Evolutionary conservation across 2,113 vertebrate genomes (phyloP), one percentile per base, ranked within the genome.

Genomic region (Carlito syrichta): DNA sequence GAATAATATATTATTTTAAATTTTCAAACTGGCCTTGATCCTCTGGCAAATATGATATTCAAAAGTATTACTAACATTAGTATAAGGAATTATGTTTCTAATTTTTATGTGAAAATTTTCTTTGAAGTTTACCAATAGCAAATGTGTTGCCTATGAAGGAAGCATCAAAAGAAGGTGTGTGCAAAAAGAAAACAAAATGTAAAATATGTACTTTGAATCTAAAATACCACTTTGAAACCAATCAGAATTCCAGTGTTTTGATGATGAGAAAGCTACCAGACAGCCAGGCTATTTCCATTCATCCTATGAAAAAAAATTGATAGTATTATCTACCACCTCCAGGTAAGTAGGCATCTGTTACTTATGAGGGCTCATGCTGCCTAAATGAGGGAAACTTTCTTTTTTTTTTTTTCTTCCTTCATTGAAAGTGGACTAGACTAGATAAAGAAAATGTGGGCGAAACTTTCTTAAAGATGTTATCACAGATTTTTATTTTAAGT

Each of bases 401-500:
- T 43, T n/a, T n/a, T n/a, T n/a, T n/a, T n/a, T n/a, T n/a, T n/a
- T n/a, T n/a, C n/a, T n/a, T n/a, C n/a, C n/a, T n/a, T n/a, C n/a
- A n/a, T n/a, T n/a, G n/a, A n/a, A n/a, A n/a, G n/a, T n/a, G n/a
- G n/a, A n/a, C n/a, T n/a, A n/a, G n/a, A n/a, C n/a, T n/a, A n/a
- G n/a, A n/a, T n/a, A n/a, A n/a, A n/a, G n/a, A n/a, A n/a, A n/a
- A n/a, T n/a, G n/a, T 54, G 99, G 99, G 69, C 99, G 99, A 92
- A 99, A 99, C 94, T 99, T 99, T 98, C 98, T 99, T 43, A 99
- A 99, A 68, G 99, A 99, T 92, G 99, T 99, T 94, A 99, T 99
- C 97, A 99, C 99, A 97, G 99, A 99, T 98, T 99, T 99, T 99
- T 99, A 99, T 99, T 99, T 99, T 99, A 96, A 99, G 99, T 98